A percentile compares a stretch with the other conserved stretches of the same genome.
Evolutionary conservation across 2,888 invertebrate genomes (phyloP).

Genomic region (Andricus quercusramuli): DNA sequence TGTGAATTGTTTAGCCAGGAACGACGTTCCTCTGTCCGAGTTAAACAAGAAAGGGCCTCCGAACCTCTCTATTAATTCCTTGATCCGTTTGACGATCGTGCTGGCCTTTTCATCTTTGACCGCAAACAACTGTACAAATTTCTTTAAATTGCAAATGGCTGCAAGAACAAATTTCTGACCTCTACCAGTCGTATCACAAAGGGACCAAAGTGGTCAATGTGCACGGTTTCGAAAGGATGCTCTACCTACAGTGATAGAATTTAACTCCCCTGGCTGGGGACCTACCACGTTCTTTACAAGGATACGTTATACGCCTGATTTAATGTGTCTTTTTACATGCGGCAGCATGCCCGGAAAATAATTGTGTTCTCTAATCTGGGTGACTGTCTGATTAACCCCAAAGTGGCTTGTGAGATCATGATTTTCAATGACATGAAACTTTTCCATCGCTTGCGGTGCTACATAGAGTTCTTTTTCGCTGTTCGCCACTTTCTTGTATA

Average conservation of each 20-base stretch:
- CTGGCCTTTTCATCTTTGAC: conserved; percentile 44
- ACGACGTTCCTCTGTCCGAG: not conserved
- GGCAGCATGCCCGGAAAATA: not conserved
- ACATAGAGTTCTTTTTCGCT: conserved; percentile 43
- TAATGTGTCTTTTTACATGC: not conserved
- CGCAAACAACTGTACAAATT: conserved; percentile 49
- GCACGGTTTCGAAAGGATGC: conserved; percentile 55
- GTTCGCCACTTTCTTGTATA: conserved; percentile 41
- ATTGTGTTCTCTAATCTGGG: not conserved
- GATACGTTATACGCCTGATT: not conserved
- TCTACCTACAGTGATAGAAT: conserved; percentile 54
- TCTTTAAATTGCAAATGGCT: conserved; percentile 45
- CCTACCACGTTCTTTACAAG: conserved; percentile 31
- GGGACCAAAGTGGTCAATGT: conserved; percentile 55
- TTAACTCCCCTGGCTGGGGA: conserved; percentile 39
- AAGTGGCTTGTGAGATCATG: conserved; percentile 51
- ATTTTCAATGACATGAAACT: conserved; percentile 47
- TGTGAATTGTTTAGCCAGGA: conserved; percentile 1
- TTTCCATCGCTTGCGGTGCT: conserved; percentile 49
- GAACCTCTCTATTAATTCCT: not conserved
- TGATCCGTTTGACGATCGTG: not conserved
- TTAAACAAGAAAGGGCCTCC: not conserved
- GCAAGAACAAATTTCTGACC: conserved; percentile 52
- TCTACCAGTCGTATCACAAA: conserved; percentile 43
- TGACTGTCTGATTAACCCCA: conserved; percentile 46